Percentiles rank a stretch among this genome's conserved stretches.
Conservation (phyloP, 2,797 vertebrate species). For the Poeciliopsis turneri region DNA sequence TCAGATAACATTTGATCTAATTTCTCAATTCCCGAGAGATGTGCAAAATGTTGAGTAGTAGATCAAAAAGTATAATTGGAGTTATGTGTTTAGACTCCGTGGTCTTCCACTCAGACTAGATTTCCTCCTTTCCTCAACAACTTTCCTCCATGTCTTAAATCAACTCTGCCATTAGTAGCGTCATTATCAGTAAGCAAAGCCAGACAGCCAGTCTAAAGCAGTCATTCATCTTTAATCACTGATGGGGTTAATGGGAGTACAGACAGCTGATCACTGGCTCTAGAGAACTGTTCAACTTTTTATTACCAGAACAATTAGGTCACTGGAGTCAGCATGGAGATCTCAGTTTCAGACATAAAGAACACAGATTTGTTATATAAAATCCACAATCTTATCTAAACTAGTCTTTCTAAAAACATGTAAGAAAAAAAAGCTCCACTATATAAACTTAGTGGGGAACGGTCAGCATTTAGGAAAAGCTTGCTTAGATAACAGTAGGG, state of each 20-base stretch:
- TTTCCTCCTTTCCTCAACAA: constrained; percentile 52
- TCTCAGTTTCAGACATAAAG: neutral
- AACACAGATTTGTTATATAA: neutral
- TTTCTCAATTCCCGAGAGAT: neutral
- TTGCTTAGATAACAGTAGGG: constrained; percentile 6
- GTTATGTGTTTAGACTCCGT: constrained; percentile 19
- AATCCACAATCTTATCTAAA: neutral
- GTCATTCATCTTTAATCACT: constrained; percentile 60
- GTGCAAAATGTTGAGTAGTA: constrained; percentile 1
- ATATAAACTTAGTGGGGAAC: neutral
- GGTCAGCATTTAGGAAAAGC: neutral
- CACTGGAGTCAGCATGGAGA: constrained; percentile 4
- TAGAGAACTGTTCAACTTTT: constrained; percentile 50
- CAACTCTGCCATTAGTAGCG: constrained; percentile 47
- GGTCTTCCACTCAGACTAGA: constrained; percentile 37
- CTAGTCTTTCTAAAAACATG: neutral
- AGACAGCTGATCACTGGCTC: constrained; percentile 43
- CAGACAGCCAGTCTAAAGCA: constrained; percentile 55
- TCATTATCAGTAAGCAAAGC: constrained; percentile 64
- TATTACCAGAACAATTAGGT: constrained; percentile 29
- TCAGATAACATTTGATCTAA: neutral
- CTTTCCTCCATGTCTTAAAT: constrained; percentile 34
- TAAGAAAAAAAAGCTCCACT: neutral
- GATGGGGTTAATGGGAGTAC: constrained; percentile 46
- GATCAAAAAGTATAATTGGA: constrained; percentile 7